phyloP scores from a whole-genome alignment of 2,888 invertebrate genomes.

The Epinotia bilunana region DNA sequence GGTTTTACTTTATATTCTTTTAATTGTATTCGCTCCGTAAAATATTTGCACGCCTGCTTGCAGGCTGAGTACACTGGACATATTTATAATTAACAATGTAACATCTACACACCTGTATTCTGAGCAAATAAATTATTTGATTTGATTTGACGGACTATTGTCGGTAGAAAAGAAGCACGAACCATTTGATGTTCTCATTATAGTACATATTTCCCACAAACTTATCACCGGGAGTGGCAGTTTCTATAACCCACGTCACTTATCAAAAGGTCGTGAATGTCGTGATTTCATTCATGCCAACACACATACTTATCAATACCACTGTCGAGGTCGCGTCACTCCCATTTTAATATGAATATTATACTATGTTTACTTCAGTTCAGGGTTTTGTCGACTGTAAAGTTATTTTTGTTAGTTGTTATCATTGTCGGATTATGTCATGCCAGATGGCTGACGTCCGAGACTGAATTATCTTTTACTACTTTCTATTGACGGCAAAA shows the following conservation, averaged over 20 bases:
- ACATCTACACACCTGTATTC: no score
- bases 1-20: no score
- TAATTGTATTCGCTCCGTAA: no score
- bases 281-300: slow-evolving; percentile 32
- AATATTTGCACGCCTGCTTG: no score
- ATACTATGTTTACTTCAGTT: slow-evolving; percentile 27
- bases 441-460: slow-evolving; percentile 32
- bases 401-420: slow-evolving; percentile 34
- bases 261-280: slow-evolving; percentile 23
- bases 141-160: no score
- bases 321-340: not conserved
- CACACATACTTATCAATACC: slow-evolving; percentile 32
- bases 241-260: slow-evolving; percentile 23
- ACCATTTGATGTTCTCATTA: no score
- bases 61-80: no score
- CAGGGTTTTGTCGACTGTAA: slow-evolving; percentile 5
- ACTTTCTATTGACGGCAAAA: slow-evolving; percentile 37
- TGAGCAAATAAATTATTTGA: no score
- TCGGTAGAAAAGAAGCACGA: no score
- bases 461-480: slow-evolving; percentile 39
- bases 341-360: not conserved
- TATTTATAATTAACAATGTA: no score
- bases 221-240: slow-evolving; percentile 30
- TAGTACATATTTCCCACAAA: slow-evolving; percentile 18
- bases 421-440: slow-evolving; percentile 34